Conservation (phyloP, 1,140 invertebrate species). For the Pantala flavescens region DNA sequence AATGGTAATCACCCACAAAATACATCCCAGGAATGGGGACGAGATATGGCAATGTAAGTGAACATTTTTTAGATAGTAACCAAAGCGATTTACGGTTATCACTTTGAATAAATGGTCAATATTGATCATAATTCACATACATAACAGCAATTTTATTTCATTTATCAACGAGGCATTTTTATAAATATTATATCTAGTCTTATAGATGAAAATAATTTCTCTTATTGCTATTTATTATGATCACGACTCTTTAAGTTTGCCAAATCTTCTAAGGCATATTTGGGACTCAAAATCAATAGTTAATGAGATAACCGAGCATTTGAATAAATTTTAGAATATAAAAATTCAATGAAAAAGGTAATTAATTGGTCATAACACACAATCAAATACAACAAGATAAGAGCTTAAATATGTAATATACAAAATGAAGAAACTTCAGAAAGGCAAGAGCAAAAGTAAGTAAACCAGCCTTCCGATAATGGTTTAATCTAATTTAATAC, state of each 20-base stretch:
- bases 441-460: no score
- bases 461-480: no score
- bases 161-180: not conserved
- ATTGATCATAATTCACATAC: not conserved
- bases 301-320: not conserved
- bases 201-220: constrained; percentile 11
- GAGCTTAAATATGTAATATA: no score
- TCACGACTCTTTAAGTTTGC: not conserved
- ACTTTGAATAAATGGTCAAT: not conserved
- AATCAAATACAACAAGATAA: not conserved
- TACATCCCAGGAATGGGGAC: not conserved
- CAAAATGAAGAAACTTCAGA: no score
- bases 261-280: not conserved
- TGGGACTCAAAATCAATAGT: not conserved
- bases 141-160: not conserved
- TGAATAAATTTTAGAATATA: not conserved
- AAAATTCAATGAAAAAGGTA: not conserved
- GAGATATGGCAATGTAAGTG: constrained; percentile 1
- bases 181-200: not conserved
- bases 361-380: not conserved
- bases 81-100: not conserved
- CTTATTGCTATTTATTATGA: not conserved
- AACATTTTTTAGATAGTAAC: not conserved
- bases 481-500: no score
- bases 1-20: constrained; percentile 2